A percentile compares a stretch with the other conserved stretches of the same genome.
These are phyloP conservation scores for Pterocles gutturalis DNA, from an alignment of 2,113 vertebrate genomes.

Conservation along the genomic window DNA sequence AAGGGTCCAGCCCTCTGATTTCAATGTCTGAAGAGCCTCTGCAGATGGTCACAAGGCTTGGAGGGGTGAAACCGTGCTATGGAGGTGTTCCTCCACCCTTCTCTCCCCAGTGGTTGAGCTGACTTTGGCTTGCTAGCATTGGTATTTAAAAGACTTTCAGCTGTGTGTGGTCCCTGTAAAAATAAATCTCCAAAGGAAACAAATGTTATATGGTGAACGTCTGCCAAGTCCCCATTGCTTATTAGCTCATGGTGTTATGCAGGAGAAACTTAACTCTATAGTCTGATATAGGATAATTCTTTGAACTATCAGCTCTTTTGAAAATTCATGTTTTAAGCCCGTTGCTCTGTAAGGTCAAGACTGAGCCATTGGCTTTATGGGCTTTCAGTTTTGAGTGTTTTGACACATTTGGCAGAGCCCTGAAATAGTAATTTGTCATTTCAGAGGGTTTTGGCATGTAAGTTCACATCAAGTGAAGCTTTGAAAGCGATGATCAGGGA, in stretches of 20 bases:
- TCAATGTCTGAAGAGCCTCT: background rate
- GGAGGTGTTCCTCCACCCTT: background rate
- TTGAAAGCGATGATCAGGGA: background rate
- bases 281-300: background rate
- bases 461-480: background rate
- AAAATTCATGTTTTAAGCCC: background rate
- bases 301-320: background rate
- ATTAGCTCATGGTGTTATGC: constrained; percentile 3
- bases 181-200: constrained; percentile 64
- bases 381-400: background rate
- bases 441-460: background rate
- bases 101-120: background rate
- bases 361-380: background rate
- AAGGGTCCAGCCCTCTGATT: background rate
- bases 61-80: background rate
- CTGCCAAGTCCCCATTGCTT: background rate
- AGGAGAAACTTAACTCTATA: background rate
- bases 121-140: background rate
- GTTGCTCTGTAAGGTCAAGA: background rate
- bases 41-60: background rate
- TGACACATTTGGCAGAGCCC: background rate
- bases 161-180: constrained; percentile 63
- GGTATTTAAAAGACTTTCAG: constrained; percentile 43
- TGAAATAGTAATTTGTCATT: background rate
- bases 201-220: constrained; percentile 46